Evolutionary conservation across 2,113 vertebrate species (phyloP), one percentile per base, ranked within the genome.

Genomic region (Hypocryptadius cinnamomeus): DNA sequence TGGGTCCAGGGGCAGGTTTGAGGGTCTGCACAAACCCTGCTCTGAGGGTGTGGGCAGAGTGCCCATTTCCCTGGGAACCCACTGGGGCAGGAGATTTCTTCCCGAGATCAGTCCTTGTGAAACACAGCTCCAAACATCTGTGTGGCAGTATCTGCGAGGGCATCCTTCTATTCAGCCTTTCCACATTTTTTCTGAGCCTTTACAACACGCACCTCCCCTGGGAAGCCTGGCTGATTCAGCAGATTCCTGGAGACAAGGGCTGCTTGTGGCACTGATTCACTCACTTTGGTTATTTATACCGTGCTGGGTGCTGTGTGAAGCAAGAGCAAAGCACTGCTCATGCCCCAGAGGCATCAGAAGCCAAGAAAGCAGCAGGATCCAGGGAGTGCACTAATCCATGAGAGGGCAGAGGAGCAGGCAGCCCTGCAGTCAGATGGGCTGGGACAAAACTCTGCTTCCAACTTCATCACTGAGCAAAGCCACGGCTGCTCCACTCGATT

Each of bases 261-360:
- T 90, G 94, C 11, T 95, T 79, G 94, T 68, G 71, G 92, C 94
- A 74, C 93, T 94, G 95, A 95, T 95, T 96, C 95, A 95, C 89
- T 78, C 42, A 2, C 68, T 94, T 70, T 1, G 13, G 90, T 93
- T 92, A 90, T 94, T 93, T 88, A 92, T 80, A 66, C 90, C 44
- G 8, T 0, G 48, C 9, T 93, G 69, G 89, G 94, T 90, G 89
- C 93, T 90, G 90, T 74, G 85, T 90, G 92, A 95, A 86, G 90
- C 85, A 94, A 94, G 82, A 88, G 91, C 85, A 64, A 85, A 87
- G 79, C 44, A 0, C 85, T 35, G 44, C 2, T 88, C 57, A 0
- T 91, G 87, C 87, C 90, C 87, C 79, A 25, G 79, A 57, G 94
- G 93, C 93, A 65, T 61, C 81, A 87, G 80, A 71, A 95, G 89